Conservation (phyloP, 2,113 vertebrate genomes). For the Pycnonotus jocosus region DNA sequence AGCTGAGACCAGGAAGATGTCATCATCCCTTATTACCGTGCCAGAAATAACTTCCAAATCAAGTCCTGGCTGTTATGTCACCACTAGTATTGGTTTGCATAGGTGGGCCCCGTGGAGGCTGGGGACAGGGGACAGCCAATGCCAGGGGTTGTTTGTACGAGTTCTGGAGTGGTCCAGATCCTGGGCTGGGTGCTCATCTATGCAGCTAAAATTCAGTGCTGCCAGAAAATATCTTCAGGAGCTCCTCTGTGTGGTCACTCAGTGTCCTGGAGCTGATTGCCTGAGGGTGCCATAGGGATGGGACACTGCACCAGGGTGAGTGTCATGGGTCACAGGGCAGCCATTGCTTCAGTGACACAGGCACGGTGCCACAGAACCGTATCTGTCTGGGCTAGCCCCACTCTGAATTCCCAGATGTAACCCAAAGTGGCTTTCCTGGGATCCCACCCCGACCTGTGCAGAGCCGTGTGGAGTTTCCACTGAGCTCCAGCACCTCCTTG, state of each 20-base stretch:
- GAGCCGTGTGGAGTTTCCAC: not conserved
- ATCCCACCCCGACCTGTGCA: accelerated
- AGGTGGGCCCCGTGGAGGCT: accelerated
- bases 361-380: accelerated
- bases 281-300: accelerated
- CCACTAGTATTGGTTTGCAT: accelerated
- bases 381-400: not conserved
- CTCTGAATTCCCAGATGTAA: not conserved
- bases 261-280: not conserved
- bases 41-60: not conserved
- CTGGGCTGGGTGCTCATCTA: not conserved
- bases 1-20: not conserved
- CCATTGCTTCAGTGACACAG: not conserved
- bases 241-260: accelerated
- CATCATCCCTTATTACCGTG: not conserved
- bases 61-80: not conserved
- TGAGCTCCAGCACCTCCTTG: not conserved
- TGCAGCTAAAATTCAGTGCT: not conserved
- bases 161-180: not conserved
- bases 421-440: not conserved
- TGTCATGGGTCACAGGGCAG: not conserved
- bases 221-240: accelerated
- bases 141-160: not conserved
- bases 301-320: not conserved
- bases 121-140: not conserved